Evolutionary conservation across 2,797 vertebrate species (phyloP).

Genomic region (Fundulus diaphanus): DNA sequence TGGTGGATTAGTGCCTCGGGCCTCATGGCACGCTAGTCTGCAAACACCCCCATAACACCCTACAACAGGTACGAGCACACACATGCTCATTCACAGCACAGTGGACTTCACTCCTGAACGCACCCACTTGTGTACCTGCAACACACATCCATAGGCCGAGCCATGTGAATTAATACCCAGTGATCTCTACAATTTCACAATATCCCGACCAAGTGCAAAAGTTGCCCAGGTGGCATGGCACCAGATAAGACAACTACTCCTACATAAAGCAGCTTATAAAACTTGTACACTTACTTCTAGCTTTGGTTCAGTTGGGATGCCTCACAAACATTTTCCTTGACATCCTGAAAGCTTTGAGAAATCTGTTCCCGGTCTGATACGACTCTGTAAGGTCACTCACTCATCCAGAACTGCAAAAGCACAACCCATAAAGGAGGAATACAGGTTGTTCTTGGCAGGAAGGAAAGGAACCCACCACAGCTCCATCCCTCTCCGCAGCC

Average conservation of each 20-base stretch:
- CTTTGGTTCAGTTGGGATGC: conserved; percentile 59
- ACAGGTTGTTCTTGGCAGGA: conserved; percentile 81
- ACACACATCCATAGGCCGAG: conserved; percentile 12
- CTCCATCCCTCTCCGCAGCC: conserved; percentile 67
- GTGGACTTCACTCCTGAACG: conserved; percentile 35
- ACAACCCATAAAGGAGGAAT: conserved; percentile 79
- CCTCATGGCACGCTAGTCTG: conserved; percentile 79
- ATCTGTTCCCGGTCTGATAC: conserved; percentile 80
- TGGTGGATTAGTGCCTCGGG: conserved; percentile 79
- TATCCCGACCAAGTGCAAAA: conserved; percentile 14
- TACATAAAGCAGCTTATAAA: conserved; percentile 59
- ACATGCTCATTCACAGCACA: conserved; percentile 37
- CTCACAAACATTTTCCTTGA: conserved; percentile 68
- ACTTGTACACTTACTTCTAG: conserved; percentile 65
- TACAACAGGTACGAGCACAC: conserved; percentile 62
- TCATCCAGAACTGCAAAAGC: conserved; percentile 79
- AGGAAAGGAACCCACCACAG: conserved; percentile 66
- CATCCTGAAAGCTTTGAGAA: conserved; percentile 71
- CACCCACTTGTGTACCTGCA: not conserved
- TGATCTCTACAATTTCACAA: conserved; percentile 32
- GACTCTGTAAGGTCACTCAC: conserved; percentile 78
- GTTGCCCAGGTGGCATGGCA: conserved; percentile 27
- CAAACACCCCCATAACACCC: conserved; percentile 67
- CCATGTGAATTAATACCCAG: conserved; percentile 16
- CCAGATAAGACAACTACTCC: conserved; percentile 65